Base-by-base conservation (phyloP, 2,797 vertebrate genomes). In the Momotus momota region DNA sequence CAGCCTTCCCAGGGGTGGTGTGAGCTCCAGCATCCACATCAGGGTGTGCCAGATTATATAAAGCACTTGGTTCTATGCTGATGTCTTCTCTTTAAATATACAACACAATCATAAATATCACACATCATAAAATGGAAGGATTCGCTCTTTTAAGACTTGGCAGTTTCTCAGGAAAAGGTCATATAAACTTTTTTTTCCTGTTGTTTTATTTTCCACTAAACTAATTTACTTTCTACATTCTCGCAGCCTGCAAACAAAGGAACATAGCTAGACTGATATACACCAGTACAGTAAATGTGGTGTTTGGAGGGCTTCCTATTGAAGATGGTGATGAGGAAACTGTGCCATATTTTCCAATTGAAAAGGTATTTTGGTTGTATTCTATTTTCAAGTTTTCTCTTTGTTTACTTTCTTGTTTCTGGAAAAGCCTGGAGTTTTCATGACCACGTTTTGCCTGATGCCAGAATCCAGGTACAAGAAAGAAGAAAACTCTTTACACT, bases 231-330 rank as follows among this genome's bases (percentile, higher is more conserved):
- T 57, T 57, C 5, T 51, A 21, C 38, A 1, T 93, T 66, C 7
- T 79, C 43, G 22, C 97, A 99, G 99, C 98, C 64, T 99, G 99
- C 95, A 98, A 98, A 82, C 98, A 98, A 93, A 98, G 94, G 54
- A 98, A 97, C 43, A 97, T 99, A 81, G 86, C 98, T 10, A 98
- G 98, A n/a, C 82, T 99, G 64, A 88, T 99, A 81, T 99, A 99
- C 96, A 99, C 99, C 94, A 99, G 99, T 75, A 99, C 99, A 6
- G 98, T 99, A 80, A 99, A 99, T 0, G 99, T 99, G 41, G 98
- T 98, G 19, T 99, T 99, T 62, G 98, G 98, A 12, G 99, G 99
- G 60, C 98, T 98, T 80, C 98, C 98, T 18, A 99, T 99, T 52
- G 98, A 98, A 54, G 99, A 99, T 0, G 99, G 99, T 0, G 98